Evolutionary conservation across 1,140 invertebrate genomes (phyloP).

Genomic region (Theocolax elegans): DNA sequence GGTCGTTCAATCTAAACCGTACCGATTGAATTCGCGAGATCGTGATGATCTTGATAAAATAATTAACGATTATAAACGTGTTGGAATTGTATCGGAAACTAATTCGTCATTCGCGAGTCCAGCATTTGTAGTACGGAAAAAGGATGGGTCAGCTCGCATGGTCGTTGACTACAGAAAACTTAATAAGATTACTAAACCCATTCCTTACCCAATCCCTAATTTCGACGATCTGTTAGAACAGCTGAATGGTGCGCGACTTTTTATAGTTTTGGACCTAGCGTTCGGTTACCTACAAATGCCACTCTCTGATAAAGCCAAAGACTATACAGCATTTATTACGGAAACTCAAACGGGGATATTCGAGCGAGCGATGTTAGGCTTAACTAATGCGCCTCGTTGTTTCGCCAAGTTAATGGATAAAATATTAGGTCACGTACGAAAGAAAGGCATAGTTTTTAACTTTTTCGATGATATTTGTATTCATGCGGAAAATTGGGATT

Average conservation of each 20-base stretch:
- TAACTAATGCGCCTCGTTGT: too few relatives aligned
- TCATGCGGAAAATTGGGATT: not conserved
- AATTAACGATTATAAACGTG: constrained; percentile 23
- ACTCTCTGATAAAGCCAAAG: constrained; percentile 10
- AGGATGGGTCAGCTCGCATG: too few relatives aligned
- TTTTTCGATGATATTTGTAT: constrained; percentile 25
- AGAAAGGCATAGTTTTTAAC: constrained; percentile 1
- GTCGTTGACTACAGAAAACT: too few relatives aligned
- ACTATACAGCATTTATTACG: constrained; percentile 40
- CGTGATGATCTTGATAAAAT: too few relatives aligned
- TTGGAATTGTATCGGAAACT: not conserved
- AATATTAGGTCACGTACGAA: not conserved
- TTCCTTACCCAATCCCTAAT: too few relatives aligned
- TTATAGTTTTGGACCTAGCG: constrained; percentile 34
- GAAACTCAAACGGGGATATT: constrained; percentile 34
- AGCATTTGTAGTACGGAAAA: too few relatives aligned
- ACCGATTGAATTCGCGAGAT: too few relatives aligned
- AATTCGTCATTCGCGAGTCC: too few relatives aligned
- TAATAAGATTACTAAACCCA: too few relatives aligned
- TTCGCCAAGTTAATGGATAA: constrained; percentile 39
- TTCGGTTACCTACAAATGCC: constrained; percentile 52
- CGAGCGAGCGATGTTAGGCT: constrained; percentile 28
- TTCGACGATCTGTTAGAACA: too few relatives aligned
- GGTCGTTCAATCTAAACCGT: too few relatives aligned
- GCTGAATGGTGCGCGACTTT: constrained; percentile 33